phyloP scores from a whole-genome alignment of 2,888 invertebrate genomes.

The Sussaba pulchella region DNA sequence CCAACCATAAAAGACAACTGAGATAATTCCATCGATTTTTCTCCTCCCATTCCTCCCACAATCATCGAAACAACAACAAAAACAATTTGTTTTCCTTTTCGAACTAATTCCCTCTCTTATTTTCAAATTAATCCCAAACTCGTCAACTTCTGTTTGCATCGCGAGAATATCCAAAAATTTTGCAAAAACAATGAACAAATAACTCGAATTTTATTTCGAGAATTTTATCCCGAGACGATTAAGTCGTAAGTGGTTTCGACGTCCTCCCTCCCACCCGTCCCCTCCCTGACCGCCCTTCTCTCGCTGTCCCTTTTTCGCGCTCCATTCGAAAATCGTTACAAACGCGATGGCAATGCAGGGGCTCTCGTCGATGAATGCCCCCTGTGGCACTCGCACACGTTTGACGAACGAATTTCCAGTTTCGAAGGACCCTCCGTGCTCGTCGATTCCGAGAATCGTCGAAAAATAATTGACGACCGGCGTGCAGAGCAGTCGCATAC shows the following conservation, averaged over 20 bases:
- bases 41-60: no score
- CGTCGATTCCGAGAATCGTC: slow-evolving; percentile 67
- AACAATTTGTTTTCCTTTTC: no score
- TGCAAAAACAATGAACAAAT: no score
- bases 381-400: slow-evolving; percentile 45
- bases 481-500: slow-evolving; percentile 49
- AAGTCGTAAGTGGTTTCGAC: slow-evolving; percentile 2
- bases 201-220: no score
- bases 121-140: no score
- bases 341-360: slow-evolving; percentile 7
- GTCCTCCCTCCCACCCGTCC: neutral
- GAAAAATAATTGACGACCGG: slow-evolving; percentile 71
- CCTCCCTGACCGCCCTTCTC: neutral
- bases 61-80: no score
- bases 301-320: neutral
- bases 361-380: slow-evolving; percentile 23
- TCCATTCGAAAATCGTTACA: neutral
- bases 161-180: no score
- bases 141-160: no score
- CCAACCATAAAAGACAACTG: no score
- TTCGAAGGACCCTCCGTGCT: slow-evolving; percentile 55
- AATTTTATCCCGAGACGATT: neutral
- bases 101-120: no score
- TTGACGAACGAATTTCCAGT: slow-evolving; percentile 60
- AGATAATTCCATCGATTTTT: no score